Evolutionary conservation across 2,113 vertebrate genomes (phyloP).

Genomic region (Tragulus kanchil): DNA sequence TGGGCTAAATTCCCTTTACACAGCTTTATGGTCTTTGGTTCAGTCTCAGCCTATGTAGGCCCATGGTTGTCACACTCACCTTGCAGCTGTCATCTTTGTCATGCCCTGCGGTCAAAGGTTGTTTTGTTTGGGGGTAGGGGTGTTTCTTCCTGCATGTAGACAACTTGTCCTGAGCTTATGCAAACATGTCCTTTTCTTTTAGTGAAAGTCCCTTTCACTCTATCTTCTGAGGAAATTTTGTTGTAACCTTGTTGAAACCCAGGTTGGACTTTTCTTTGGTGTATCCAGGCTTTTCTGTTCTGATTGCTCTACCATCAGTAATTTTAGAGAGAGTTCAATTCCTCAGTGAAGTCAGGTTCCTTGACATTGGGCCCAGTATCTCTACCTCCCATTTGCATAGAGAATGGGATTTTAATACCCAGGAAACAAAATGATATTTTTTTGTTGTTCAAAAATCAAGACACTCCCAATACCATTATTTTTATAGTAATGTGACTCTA

Average conservation of each 20-base stretch:
- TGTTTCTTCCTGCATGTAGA: background rate
- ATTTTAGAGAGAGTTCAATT: background rate
- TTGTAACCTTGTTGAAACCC: background rate
- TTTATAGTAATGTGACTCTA: background rate
- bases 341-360: background rate
- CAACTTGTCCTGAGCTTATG: background rate
- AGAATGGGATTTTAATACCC: background rate
- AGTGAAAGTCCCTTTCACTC: background rate
- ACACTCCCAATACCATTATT: background rate
- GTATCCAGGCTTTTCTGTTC: background rate
- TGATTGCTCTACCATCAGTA: background rate
- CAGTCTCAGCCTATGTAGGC: background rate
- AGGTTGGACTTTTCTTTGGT: background rate
- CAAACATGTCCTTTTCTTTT: background rate
- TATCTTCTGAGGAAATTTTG: background rate
- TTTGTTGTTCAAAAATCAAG: background rate
- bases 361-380: background rate
- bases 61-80: background rate
- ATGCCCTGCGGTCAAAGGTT: background rate
- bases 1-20: background rate
- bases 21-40: background rate
- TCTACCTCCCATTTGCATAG: background rate
- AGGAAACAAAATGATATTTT: background rate
- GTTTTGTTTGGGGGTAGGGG: background rate
- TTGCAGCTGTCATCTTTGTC: background rate